These are phyloP conservation scores for Anastatus disparis DNA, from an alignment of 1,140 invertebrate species.

Conservation along the genomic window DNA sequence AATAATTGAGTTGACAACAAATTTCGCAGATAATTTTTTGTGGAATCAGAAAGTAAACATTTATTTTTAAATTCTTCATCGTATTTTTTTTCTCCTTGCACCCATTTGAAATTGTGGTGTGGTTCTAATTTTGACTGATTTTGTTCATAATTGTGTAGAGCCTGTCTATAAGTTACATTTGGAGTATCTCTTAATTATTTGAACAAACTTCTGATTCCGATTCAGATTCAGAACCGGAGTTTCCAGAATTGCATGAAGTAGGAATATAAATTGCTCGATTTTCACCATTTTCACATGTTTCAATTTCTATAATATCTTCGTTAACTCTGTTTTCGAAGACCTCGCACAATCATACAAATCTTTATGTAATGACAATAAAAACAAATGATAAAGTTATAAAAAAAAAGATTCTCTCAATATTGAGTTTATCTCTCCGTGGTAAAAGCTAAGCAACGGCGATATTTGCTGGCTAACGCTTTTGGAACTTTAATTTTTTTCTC, in stretches of 20 bases:
- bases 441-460: no score
- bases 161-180: not conserved
- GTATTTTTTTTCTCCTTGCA: not conserved
- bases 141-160: not conserved
- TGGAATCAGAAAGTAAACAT: not conserved
- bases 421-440: no score
- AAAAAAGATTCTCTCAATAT: no score
- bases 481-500: no score
- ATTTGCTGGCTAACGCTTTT: no score
- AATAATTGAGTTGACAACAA: constrained; percentile 12
- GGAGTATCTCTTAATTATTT: not conserved
- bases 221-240: not conserved
- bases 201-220: no score
- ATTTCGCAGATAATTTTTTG: not conserved
- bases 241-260: not conserved
- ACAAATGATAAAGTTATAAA: no score
- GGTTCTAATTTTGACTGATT: not conserved
- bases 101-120: not conserved
- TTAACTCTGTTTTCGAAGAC: no score
- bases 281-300: constrained; percentile 10
- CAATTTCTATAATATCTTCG: constrained; percentile 5
- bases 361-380: no score
- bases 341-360: no score
- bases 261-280: not conserved
- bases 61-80: not conserved